phyloP scores from a whole-genome alignment of 2,888 invertebrate genomes.

The Coleophora flavipennella region DNA sequence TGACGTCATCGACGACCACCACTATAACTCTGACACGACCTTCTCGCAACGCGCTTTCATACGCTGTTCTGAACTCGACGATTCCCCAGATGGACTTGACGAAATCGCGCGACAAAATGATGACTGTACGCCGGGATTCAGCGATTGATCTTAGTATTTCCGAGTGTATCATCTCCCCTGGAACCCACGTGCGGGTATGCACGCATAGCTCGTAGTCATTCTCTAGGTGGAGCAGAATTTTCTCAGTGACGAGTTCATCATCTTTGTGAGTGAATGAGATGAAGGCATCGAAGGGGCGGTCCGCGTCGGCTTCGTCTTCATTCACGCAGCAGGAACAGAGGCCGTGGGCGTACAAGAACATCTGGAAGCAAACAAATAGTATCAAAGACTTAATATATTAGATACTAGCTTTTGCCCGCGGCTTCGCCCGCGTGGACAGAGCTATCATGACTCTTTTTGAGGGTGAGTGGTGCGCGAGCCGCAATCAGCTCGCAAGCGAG shows the following conservation, averaged over 20 bases:
- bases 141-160: slow-evolving; percentile 82
- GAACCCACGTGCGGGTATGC: slow-evolving; percentile 82
- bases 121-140: slow-evolving; percentile 71
- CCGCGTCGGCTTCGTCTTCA: slow-evolving; percentile 79
- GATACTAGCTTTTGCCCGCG: too few relatives aligned
- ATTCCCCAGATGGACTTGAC: slow-evolving; percentile 71
- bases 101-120: slow-evolving; percentile 29
- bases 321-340: slow-evolving; percentile 75
- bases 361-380: too few relatives aligned
- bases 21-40: too few relatives aligned
- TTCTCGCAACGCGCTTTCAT: too few relatives aligned
- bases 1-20: slow-evolving; percentile 78
- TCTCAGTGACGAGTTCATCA: slow-evolving; percentile 79
- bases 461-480: too few relatives aligned
- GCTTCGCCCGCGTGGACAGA: too few relatives aligned
- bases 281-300: slow-evolving; percentile 80
- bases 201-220: slow-evolving; percentile 77
- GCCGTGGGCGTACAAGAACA: slow-evolving; percentile 23
- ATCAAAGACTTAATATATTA: too few relatives aligned
- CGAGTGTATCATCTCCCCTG: slow-evolving; percentile 83
- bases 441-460: too few relatives aligned
- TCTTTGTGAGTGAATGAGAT: slow-evolving; percentile 83
- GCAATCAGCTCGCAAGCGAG: too few relatives aligned
- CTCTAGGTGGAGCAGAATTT: too few relatives aligned
- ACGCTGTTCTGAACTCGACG: slow-evolving; percentile 79